Evolutionary conservation across 2,113 vertebrate genomes (phyloP), one percentile per base, ranked within the genome.

Genomic region (Mobula hypostoma): DNA sequence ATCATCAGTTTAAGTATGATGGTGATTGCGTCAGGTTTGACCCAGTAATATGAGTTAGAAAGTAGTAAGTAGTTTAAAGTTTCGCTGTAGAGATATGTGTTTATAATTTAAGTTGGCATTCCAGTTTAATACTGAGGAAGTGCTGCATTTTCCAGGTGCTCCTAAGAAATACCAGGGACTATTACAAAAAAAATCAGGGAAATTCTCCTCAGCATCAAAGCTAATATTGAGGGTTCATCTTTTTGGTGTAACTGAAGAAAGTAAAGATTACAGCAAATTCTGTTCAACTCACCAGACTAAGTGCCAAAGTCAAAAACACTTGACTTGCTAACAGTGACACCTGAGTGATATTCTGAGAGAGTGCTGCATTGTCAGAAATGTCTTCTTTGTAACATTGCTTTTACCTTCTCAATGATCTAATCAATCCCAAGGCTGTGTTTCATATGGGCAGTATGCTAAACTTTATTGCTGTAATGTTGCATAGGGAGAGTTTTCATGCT

Each of bases 241-340:
- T 99, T 98, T 99, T 99, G 4, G 98, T 98, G 19, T 98, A 99
- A 96, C 99, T 98, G 95, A 99, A 95, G 0, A 99, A 99, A 95
- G 99, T 99, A 15, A 99, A 99, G 94, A 99, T 98, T 98, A 99
- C 99, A 95, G 98, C 99, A 94, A 99, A 99, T 94, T 98, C 99
- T 1, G 98, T 99, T 95, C 99, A 99, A 95, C 98, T 98, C 99
- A 95, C 98, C 98, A 17, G 99, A 99, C 95, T 99, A 98, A 2
- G 48, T 99, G 95, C 98, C 98, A 97, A 99, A 99, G 96, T 99
- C 99, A 85, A 99, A 48, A 48, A 48, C 48, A 48, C 48, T 48
- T 48, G 48, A 4, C 48, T 48, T 48, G 48, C 48, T 48, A 48
- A 48, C 48, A 48, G 48, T 48, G 48, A 48, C 48, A 48, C 48